Percentiles rank a stretch among this genome's conserved stretches.
Evolutionary conservation across 2,888 invertebrate species (phyloP).

Genomic region (Sinohyriopsis cumingii): DNA sequence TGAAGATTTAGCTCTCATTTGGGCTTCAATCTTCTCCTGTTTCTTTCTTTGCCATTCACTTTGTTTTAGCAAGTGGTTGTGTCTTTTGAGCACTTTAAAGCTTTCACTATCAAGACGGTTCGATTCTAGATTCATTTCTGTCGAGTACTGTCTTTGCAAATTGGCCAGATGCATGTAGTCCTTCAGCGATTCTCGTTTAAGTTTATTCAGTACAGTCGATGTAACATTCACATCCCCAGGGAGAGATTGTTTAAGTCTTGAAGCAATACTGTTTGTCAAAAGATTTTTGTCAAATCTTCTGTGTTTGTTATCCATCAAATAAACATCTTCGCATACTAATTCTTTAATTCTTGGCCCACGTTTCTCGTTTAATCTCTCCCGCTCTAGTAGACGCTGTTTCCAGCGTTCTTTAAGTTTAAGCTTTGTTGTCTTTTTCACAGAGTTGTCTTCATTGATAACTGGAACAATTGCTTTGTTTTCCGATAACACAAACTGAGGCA

Average conservation of each 20-base stretch:
- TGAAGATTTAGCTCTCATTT: constrained; percentile 21
- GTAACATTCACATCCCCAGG: constrained; percentile 28
- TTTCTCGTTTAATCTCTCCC: neutral
- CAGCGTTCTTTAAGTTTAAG: too few relatives aligned
- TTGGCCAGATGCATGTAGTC: constrained; percentile 39
- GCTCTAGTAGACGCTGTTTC: too few relatives aligned
- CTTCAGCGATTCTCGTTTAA: constrained; percentile 37
- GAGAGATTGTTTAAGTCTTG: constrained; percentile 33
- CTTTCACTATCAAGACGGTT: constrained; percentile 32
- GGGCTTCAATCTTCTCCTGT: constrained; percentile 38
- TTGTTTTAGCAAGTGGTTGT: constrained; percentile 35
- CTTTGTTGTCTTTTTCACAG: too few relatives aligned
- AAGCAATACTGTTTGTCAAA: constrained; percentile 46
- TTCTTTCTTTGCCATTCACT: constrained; percentile 30
- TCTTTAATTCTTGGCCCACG: constrained; percentile 5
- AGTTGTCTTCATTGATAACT: too few relatives aligned
- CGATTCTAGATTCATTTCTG: constrained; percentile 35
- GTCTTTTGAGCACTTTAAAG: constrained; percentile 31
- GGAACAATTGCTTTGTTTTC: too few relatives aligned
- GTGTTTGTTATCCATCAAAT: constrained; percentile 33
- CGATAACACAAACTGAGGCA: too few relatives aligned
- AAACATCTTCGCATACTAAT: constrained; percentile 38
- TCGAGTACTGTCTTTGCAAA: constrained; percentile 33
- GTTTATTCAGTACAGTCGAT: constrained; percentile 26
- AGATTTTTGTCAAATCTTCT: constrained; percentile 39